phyloP scores from a whole-genome alignment of 1,140 invertebrate genomes.

The Ruditapes philippinarum region DNA sequence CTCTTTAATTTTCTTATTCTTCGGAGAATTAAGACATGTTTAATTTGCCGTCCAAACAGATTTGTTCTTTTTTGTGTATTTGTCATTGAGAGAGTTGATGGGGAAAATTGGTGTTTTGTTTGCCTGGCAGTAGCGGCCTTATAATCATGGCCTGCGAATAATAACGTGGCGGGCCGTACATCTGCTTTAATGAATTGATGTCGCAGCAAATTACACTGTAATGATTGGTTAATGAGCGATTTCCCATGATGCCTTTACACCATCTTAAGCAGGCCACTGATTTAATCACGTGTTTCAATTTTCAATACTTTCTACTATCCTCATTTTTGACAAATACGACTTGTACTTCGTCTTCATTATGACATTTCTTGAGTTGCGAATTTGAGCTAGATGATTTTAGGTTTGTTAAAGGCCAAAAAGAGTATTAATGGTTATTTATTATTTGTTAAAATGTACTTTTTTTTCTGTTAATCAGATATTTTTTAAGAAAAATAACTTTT shows the following conservation, averaged over 20 bases:
- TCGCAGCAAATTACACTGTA: slow-evolving; percentile 63
- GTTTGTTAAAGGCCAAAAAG: too few relatives aligned
- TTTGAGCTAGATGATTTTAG: too few relatives aligned
- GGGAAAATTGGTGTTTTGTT: slow-evolving; percentile 66
- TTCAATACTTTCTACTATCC: neutral
- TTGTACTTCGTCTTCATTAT: neutral
- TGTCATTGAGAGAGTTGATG: slow-evolving; percentile 46
- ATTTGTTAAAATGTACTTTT: too few relatives aligned
- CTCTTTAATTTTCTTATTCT: slow-evolving; percentile 36
- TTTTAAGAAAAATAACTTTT: too few relatives aligned
- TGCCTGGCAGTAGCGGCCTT: slow-evolving; percentile 29
- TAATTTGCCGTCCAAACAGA: slow-evolving; percentile 62
- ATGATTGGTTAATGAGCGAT: slow-evolving; percentile 67
- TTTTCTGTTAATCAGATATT: too few relatives aligned
- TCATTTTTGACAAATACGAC: neutral
- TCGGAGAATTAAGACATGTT: slow-evolving; percentile 51
- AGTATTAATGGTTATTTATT: too few relatives aligned
- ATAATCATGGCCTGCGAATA: slow-evolving; percentile 50
- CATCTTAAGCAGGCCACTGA: slow-evolving; percentile 1
- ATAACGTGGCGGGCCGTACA: slow-evolving; percentile 39
- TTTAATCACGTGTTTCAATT: slow-evolving; percentile 24
- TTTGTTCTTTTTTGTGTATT: slow-evolving; percentile 44
- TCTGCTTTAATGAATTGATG: slow-evolving; percentile 66
- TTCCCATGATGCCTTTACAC: slow-evolving; percentile 50
- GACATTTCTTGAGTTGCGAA: too few relatives aligned